phyloP scores from a whole-genome alignment of 2,797 vertebrate genomes.

The Labroides dimidiatus region DNA sequence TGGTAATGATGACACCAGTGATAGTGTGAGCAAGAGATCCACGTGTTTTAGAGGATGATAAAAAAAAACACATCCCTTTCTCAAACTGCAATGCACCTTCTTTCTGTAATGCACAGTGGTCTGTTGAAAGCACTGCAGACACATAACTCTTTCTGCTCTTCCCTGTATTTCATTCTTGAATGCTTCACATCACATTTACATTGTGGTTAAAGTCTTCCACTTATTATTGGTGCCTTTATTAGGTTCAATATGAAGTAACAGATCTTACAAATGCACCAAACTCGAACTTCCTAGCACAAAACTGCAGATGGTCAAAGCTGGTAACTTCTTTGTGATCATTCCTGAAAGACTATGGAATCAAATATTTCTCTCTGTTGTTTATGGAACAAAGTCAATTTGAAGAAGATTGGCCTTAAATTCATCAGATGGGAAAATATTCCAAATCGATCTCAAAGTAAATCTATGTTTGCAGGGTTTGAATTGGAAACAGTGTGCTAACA shows the following conservation, averaged over 20 bases:
- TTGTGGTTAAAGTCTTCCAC: background rate
- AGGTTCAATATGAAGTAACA: background rate
- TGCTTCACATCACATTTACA: background rate
- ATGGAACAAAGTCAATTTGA: background rate
- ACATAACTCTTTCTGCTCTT: constrained; percentile 30
- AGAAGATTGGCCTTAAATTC: background rate
- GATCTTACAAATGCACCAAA: background rate
- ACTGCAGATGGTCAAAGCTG: background rate
- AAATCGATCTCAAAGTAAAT: background rate
- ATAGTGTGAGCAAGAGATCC: constrained; percentile 54
- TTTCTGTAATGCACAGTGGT: constrained; percentile 40
- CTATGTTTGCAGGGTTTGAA: background rate
- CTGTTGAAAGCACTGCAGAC: constrained; percentile 35
- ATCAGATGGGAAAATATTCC: background rate
- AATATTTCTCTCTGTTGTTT: background rate
- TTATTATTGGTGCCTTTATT: background rate
- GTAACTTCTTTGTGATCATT: background rate
- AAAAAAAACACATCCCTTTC: constrained; percentile 40
- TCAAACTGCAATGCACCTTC: constrained; percentile 43
- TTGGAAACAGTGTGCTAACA: no score
- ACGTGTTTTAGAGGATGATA: constrained; percentile 34
- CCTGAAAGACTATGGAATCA: background rate
- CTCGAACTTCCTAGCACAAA: background rate
- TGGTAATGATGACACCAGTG: constrained; percentile 11
- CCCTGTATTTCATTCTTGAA: constrained; percentile 28